phyloP scores from a whole-genome alignment of 2,888 invertebrate species.

The Amaurobius ferox region DNA sequence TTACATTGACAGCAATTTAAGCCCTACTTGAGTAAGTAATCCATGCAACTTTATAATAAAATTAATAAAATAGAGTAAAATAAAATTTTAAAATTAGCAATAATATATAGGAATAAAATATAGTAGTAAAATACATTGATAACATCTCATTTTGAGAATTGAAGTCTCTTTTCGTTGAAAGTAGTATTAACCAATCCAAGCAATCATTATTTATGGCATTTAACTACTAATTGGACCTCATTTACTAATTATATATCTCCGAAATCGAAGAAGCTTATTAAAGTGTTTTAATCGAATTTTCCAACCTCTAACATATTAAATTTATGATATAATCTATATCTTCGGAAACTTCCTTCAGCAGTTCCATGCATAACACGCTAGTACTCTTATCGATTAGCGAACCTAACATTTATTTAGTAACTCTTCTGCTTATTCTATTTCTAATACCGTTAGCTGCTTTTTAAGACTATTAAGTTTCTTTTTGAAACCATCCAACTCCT shows the following conservation, averaged over 20 bases:
- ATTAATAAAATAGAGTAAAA: too few species aligned
- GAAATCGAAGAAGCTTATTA: not conserved
- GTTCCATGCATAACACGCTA: too few species aligned
- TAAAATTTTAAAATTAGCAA: too few species aligned
- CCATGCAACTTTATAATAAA: too few species aligned
- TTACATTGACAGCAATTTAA: too few species aligned
- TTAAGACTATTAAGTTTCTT: not conserved
- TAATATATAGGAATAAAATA: too few species aligned
- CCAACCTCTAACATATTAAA: not conserved
- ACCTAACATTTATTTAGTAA: not conserved
- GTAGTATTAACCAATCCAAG: too few species aligned
- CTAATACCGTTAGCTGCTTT: constrained; percentile 8
- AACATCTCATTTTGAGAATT: too few species aligned
- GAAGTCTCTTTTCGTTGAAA: too few species aligned
- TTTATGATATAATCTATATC: not conserved
- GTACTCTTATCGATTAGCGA: not conserved
- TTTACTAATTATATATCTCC: not conserved
- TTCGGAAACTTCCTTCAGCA: not conserved
- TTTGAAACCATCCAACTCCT: not conserved
- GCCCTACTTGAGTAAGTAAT: too few species aligned
- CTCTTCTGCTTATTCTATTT: not conserved
- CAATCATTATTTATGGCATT: too few species aligned
- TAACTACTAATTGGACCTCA: not conserved
- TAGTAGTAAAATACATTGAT: too few species aligned
- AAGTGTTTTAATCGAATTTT: not conserved